phyloP scores from a whole-genome alignment of 2,113 vertebrate species.

The Nicator chloris region DNA sequence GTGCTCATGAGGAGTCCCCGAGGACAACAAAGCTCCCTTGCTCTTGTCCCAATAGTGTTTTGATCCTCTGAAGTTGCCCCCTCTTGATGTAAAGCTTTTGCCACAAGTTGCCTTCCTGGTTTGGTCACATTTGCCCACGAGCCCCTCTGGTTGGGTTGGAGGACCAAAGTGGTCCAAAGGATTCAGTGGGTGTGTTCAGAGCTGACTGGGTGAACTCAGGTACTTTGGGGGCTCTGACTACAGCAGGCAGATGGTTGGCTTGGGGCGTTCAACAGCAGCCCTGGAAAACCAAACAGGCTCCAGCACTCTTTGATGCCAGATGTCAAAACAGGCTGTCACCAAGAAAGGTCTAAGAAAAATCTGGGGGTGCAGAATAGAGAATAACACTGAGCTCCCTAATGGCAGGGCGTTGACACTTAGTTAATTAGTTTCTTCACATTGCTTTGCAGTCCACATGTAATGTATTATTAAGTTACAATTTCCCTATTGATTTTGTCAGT shows the following conservation, averaged over 20 bases:
- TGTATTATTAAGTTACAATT: neutral
- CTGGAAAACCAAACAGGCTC: neutral
- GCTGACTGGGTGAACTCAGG: neutral
- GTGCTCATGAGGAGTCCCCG: neutral
- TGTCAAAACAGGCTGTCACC: neutral
- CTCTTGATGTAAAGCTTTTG: neutral
- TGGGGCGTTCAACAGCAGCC: neutral
- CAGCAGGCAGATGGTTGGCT: neutral
- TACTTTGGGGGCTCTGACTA: neutral
- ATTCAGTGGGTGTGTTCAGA: neutral
- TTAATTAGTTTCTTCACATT: neutral
- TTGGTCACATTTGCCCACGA: neutral
- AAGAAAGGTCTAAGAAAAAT: neutral
- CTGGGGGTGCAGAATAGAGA: neutral
- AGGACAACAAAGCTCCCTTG: neutral
- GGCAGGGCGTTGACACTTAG: neutral
- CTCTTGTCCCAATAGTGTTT: rapidly evolving
- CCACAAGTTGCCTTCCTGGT: neutral
- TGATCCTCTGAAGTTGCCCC: neutral
- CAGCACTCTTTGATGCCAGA: neutral
- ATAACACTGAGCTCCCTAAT: neutral
- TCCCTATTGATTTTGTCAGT: neutral
- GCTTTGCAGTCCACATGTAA: neutral
- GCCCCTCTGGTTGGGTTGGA: neutral
- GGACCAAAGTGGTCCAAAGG: neutral